Evolutionary conservation across 2,113 vertebrate genomes (phyloP), one percentile per base, ranked within the genome.

Genomic region (Pygoscelis adeliae): DNA sequence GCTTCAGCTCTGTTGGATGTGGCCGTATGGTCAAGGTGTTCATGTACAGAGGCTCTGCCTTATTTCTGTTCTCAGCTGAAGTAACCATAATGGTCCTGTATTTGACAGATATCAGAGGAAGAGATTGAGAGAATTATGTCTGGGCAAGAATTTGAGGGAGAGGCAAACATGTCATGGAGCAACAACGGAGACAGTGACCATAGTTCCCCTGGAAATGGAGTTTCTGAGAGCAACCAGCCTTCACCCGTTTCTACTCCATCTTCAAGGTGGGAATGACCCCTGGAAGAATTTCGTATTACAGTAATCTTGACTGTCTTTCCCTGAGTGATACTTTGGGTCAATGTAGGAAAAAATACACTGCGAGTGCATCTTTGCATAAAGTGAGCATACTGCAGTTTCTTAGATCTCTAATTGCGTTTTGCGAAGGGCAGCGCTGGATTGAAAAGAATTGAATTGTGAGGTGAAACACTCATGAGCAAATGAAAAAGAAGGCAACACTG

Each of bases 81-180:
- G 52, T 89, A 87, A 92, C 46, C 8, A 0, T 26, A 13, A 38
- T 14, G 16, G 70, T 98, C 71, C 80, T 87, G 77, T 94, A 2
- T 83, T 72, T 85, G 72, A 77, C 97, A 99, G 99, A 99, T 99
- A 97, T 99, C 99, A 5, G 99, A 99, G 93, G 99, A 99, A 95
- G 99, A 99, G 98, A 99, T 99, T 9, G 99, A 99, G 96, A 98
- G 99, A 83, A 99, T 99, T 97, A 99, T 99, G 99, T 99, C 99
- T 49, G 99, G 99, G 63, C 99, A 99, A 98, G 99, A 99, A 97
- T 99, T 99, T 98, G 99, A 99, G 97, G 99, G 99, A 97, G 99
- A 99, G 15, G 98, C 99, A 83, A 99, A 98, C 96, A 98, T 99
- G 96, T 99, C 99, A 76, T 99, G 99, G 99, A 99, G 99, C 97